These are phyloP conservation scores for Phenganax subtilis DNA, from an alignment of 92 coral and sea anemone genomes.

Conservation along the genomic window DNA sequence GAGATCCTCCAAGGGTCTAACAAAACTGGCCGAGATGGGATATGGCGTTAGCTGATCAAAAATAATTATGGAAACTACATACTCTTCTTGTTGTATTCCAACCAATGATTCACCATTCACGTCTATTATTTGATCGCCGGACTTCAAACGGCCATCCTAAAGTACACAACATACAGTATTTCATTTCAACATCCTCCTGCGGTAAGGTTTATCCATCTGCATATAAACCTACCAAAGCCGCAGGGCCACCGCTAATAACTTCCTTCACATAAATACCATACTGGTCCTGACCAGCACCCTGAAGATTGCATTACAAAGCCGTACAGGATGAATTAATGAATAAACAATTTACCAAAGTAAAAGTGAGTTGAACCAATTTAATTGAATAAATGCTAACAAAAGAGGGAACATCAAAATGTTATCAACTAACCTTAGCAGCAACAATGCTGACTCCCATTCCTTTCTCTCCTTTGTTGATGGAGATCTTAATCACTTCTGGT, in stretches of 20 bases:
- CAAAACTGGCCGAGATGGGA: too few species aligned
- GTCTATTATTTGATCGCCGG: slow-evolving; percentile 85
- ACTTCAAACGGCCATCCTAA: slow-evolving; percentile 89
- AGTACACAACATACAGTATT: not conserved
- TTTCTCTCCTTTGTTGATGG: slow-evolving; percentile 88
- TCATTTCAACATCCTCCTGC: not conserved
- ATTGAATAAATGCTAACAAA: too few species aligned
- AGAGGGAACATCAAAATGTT: not conserved
- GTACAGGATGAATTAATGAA: too few species aligned
- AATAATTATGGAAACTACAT: not conserved
- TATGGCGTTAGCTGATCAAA: too few species aligned
- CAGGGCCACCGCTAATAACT: slow-evolving; percentile 90
- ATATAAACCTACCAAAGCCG: slow-evolving; percentile 58
- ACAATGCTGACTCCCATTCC: slow-evolving; percentile 99
- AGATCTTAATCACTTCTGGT: slow-evolving; percentile 56
- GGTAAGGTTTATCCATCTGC: not conserved
- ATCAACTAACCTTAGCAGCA: slow-evolving; percentile 82
- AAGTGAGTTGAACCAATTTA: too few species aligned
- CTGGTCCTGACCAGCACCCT: slow-evolving; percentile 87
- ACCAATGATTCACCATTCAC: slow-evolving; percentile 92
- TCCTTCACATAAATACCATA: slow-evolving; percentile 95
- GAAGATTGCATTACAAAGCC: not conserved
- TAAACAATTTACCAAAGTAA: too few species aligned
- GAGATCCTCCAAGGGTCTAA: too few species aligned
- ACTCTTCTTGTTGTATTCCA: slow-evolving; percentile 91